Evolutionary conservation across 2,888 invertebrate genomes (phyloP), one percentile per base, ranked within the genome.

Genomic region (Rhagium mordax): DNA sequence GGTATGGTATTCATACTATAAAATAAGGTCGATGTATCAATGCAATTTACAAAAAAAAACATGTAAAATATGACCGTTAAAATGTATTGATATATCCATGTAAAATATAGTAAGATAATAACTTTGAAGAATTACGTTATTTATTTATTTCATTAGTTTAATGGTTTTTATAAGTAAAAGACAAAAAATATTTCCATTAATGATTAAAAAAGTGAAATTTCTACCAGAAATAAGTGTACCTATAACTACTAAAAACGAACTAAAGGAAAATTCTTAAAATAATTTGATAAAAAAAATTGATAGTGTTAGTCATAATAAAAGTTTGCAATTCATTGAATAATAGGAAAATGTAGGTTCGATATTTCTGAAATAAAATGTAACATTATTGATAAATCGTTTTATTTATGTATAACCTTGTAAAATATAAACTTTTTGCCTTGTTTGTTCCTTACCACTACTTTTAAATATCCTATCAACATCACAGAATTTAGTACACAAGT

Each of bases 311-410:
- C 29, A 68, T 61, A 60, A 55, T 69, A 59, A 76, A 78, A 81
- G 81, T 83, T 83, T 81, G 83, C 81, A 83, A 82, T 83, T 83
- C 78, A 81, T 82, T 84, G 81, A 83, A 78, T 78, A 76, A 82
- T 81, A 81, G 81, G 74, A 81, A 78, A 79, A 77, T 83, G 83
- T 83, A 83, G 83, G 82, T 82, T 84, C 81, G 81, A 83, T 83
- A 85, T 84, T 84, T 85, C 85, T 84, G 83, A 83, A 85, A 85
- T 85, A 84, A 85, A 85, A 82, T 79, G 78, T 80, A 80, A 74
- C 74, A 71, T 66, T 51, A 71, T 66, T 71, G 53, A 60, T 20
- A 13, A 8, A 13, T 7, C 21, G 20, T 20, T 53, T 65, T 61
- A 61, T 61, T 61, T 15, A 8, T n/a, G n/a, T 16, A 16, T 16